Conservation (phyloP, 2,113 vertebrate species). For the Austrofundulus limnaeus region DNA sequence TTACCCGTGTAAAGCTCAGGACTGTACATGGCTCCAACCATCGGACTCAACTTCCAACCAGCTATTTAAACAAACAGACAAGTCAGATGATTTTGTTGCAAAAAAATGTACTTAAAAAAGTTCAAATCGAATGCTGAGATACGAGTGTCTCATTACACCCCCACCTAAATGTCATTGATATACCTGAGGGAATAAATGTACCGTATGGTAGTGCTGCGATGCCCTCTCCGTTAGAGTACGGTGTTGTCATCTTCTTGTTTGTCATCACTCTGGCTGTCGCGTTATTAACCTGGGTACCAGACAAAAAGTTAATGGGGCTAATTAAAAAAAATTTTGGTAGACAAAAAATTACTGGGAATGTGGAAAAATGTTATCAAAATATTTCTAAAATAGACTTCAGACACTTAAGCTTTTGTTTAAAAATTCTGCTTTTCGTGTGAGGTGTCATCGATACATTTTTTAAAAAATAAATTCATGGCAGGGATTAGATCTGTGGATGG, state of each 20-base stretch:
- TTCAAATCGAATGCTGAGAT: no score
- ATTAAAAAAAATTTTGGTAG: neutral
- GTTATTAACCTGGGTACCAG: constrained; percentile 91
- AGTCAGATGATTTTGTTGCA: no score
- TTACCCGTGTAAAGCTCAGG: constrained; percentile 98
- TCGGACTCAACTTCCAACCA: constrained; percentile 98
- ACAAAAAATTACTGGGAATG: neutral
- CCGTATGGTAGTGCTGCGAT: constrained; percentile 80
- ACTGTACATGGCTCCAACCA: constrained; percentile 96
- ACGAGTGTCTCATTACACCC: no score
- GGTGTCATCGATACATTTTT: constrained; percentile 16
- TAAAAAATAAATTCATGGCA: no score
- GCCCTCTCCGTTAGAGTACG: constrained; percentile 86
- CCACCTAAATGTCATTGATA: neutral
- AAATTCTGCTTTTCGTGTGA: constrained; percentile 19
- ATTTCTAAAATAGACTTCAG: neutral
- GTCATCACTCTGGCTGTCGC: constrained; percentile 99
- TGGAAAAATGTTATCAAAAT: neutral
- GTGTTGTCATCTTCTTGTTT: constrained; percentile 98
- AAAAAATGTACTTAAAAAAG: no score
- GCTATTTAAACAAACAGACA: constrained; percentile 60
- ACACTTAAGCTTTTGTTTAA: neutral
- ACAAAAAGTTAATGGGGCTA: constrained; percentile 41
- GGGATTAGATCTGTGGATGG: constrained; percentile 71
- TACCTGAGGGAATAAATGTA: constrained; percentile 38